A percentile compares a stretch with the other conserved stretches of the same genome.
Evolutionary conservation across 2,888 invertebrate species (phyloP).

Genomic region (Eustalomyia histrio): DNA sequence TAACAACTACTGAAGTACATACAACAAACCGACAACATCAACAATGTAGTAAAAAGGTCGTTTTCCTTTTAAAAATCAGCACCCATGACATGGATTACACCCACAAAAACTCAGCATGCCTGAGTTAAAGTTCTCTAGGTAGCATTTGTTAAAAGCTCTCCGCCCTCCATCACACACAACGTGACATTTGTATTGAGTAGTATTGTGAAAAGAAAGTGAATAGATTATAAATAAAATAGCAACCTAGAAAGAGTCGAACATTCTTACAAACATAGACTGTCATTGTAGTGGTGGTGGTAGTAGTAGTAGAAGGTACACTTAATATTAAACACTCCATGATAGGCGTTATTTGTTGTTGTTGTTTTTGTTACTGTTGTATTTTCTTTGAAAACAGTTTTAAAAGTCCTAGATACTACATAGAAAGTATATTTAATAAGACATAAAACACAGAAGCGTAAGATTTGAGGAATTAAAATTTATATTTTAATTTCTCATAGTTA

Average conservation of each 20-base stretch:
- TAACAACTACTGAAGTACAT: background rate
- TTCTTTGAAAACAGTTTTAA: background rate
- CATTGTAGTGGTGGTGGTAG: background rate
- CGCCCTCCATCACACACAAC: background rate
- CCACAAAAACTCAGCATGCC: constrained; percentile 57
- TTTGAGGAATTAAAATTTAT: no score
- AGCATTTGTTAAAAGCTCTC: constrained; percentile 30
- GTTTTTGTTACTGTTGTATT: background rate
- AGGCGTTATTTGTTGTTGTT: constrained; percentile 8
- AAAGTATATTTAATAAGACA: background rate
- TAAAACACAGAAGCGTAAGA: background rate
- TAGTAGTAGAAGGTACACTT: background rate
- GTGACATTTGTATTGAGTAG: constrained; percentile 26
- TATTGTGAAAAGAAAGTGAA: constrained; percentile 30
- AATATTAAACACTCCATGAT: constrained; percentile 20
- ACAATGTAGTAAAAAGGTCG: constrained; percentile 18
- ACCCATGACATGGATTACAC: constrained; percentile 59
- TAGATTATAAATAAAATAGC: constrained; percentile 51
- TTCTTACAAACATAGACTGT: constrained; percentile 2
- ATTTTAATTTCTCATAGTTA: no score
- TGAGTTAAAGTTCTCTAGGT: constrained; percentile 31
- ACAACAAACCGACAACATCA: constrained; percentile 20
- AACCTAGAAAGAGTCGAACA: background rate
- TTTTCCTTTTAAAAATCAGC: constrained; percentile 44
- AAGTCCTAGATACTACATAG: background rate